Base-by-base conservation (phyloP, 2,113 vertebrate genomes). In the Cheilinus undulatus region DNA sequence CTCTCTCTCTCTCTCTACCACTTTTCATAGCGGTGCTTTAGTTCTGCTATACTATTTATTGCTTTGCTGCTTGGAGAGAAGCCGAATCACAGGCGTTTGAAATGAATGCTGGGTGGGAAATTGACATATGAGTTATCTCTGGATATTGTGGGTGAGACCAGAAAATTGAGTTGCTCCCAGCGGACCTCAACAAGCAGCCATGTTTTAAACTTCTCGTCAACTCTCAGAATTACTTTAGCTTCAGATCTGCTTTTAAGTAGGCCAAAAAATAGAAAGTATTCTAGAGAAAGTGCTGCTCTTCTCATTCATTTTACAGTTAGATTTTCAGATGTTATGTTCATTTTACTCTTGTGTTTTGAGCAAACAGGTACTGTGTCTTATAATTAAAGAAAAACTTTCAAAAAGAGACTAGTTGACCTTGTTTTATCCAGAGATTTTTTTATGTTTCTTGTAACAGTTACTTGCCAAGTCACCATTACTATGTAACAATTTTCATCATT, bases 11-110 rank as follows among this genome's bases (percentile, higher is more conserved):
- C n/a, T n/a, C 36, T n/a, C 8, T 4, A 49, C 8, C n/a, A 23
- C 20, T 48, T 52, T 36, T 56, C 24, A 36, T 20, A 42, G 73
- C 49, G 27, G 9, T 28, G 11, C 48, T 62, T 57, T 10, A 45
- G 30, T 30, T 17, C 40, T n/a, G 45, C 69, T 46, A 6, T 51
- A 23, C 56, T 72, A 71, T 83, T 78, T 84, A 87, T 87, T 84
- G 79, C 78, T 81, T 71, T 73, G 74, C 23, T 69, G 62, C 65
- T 69, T 9, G 45, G 76, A 77, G 79, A 77, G 58, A 61, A 56
- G 50, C 26, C 5, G 13, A 51, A 49, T 63, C 14, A 61, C 32
- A 30, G 53, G 23, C 5, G 0, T 50, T 60, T 48, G 34, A 84
- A 80, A 73, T 81, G 2, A 78, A 60, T 62, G 4, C 52, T 20